Evolutionary conservation across 1,140 invertebrate genomes (phyloP).

Genomic region (Heliconius himera): DNA sequence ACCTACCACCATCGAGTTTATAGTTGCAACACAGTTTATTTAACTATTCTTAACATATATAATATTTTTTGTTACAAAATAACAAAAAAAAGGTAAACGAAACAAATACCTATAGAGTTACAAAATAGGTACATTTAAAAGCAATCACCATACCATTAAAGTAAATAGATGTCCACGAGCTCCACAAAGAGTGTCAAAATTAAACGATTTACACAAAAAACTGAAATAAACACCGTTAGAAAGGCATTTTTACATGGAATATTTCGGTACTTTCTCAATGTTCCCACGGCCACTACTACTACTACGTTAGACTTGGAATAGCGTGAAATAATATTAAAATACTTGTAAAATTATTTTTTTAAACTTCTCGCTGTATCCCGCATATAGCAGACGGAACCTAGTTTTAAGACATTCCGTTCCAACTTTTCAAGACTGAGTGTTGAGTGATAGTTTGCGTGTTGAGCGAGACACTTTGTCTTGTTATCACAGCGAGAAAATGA

Average conservation of each 20-base stretch:
- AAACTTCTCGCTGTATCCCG: too few species aligned
- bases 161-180: neutral
- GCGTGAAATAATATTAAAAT: neutral
- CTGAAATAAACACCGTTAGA: neutral
- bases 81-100: neutral
- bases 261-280: neutral
- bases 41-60: too few species aligned
- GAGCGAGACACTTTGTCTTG: too few species aligned
- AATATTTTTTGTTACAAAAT: too few species aligned
- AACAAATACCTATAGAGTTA: neutral
- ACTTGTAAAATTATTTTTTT: neutral
- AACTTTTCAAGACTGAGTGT: too few species aligned
- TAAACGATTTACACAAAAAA: constrained; percentile 1
- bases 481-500: too few species aligned
- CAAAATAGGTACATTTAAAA: neutral
- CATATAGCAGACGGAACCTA: too few species aligned
- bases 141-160: neutral
- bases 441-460: too few species aligned
- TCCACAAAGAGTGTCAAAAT: neutral
- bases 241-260: neutral
- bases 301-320: neutral
- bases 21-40: too few species aligned
- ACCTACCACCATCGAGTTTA: too few species aligned
- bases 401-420: too few species aligned
- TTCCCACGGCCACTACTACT: neutral